Percentiles rank a stretch among this genome's conserved stretches.
Evolutionary conservation across 2,797 vertebrate genomes (phyloP).

Genomic region (Syngnathus rostellatus): DNA sequence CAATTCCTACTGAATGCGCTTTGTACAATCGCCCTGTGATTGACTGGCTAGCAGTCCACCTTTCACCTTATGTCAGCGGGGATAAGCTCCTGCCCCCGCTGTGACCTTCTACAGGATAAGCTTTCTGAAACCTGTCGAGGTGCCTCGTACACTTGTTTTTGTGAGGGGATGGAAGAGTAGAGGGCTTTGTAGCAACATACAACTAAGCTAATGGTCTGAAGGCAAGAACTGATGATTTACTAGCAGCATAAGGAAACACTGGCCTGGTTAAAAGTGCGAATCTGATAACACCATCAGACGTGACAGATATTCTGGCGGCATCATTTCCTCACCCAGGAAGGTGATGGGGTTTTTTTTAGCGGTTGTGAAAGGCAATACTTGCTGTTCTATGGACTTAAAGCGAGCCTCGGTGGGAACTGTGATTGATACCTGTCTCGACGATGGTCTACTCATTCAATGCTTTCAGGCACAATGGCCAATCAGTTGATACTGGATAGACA

Average conservation of each 20-base stretch:
- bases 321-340: constrained; percentile 21
- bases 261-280: neutral
- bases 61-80: constrained; percentile 5
- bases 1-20: neutral
- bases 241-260: neutral
- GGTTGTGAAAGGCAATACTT: neutral
- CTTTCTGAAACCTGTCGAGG: constrained; percentile 1
- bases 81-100: constrained; percentile 4
- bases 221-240: neutral
- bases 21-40: neutral
- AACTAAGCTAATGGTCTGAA: neutral
- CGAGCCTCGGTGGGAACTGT: neutral
- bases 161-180: neutral
- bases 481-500: constrained; percentile 20
- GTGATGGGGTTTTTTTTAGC: constrained; percentile 6
- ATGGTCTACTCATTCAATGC: neutral
- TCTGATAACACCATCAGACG: constrained; percentile 11
- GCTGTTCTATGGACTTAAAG: neutral
- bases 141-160: constrained; percentile 1
- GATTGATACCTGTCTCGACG: constrained; percentile 1
- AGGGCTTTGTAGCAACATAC: neutral
- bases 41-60: constrained; percentile 2
- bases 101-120: constrained; percentile 1
- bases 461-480: constrained; percentile 12
- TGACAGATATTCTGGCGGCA: constrained; percentile 14